Conservation (phyloP, 2,113 vertebrate species). For the Burhinus oedicnemus region DNA sequence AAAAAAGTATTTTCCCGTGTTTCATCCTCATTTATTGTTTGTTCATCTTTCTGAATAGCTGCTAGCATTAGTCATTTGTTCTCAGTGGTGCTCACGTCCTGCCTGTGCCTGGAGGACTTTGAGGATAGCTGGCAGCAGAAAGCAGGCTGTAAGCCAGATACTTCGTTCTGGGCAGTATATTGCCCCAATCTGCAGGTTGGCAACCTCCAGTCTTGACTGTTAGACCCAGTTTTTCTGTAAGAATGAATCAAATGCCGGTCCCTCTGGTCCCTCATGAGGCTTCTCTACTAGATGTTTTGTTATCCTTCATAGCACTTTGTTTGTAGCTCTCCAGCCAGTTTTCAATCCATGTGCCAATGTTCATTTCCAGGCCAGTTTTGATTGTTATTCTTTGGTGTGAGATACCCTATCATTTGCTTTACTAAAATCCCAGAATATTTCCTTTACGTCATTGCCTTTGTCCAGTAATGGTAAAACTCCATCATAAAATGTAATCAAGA, state of each 20-base stretch:
- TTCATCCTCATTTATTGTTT: neutral
- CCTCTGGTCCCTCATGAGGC: neutral
- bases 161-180: neutral
- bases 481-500: constrained; percentile 63
- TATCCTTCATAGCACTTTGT: constrained; percentile 18
- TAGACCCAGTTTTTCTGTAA: neutral
- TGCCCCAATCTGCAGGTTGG: neutral
- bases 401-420: constrained; percentile 49
- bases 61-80: constrained; percentile 19
- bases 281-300: neutral
- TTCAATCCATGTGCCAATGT: constrained; percentile 23
- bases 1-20: neutral
- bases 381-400: constrained; percentile 57
- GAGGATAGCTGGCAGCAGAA: constrained; percentile 6
- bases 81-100: neutral
- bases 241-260: neutral
- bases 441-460: constrained; percentile 53
- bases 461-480: constrained; percentile 37
- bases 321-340: constrained; percentile 26
- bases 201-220: neutral
- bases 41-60: neutral
- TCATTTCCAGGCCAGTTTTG: constrained; percentile 48
- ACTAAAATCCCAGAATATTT: constrained; percentile 51
- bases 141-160: neutral
- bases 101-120: neutral